phyloP scores from a whole-genome alignment of 2,113 vertebrate genomes.

The Dendropsophus ebraccatus region DNA sequence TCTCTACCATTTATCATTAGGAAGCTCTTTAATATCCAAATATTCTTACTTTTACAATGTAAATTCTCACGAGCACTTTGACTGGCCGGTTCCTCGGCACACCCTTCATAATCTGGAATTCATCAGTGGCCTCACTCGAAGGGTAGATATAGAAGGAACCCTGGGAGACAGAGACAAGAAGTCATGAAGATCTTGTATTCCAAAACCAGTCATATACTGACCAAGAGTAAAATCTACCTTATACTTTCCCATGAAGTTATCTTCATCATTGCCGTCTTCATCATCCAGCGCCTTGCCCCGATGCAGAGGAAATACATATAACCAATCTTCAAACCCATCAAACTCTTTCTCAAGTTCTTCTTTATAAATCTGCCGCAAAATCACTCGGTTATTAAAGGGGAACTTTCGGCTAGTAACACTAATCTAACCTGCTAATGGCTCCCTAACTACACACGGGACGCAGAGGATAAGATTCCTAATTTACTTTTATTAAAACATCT shows the following conservation, averaged over 20 bases:
- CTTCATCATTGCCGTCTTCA: slow-evolving; percentile 80
- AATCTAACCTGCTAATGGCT: too few species aligned
- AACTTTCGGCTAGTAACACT: too few species aligned
- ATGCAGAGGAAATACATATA: slow-evolving; percentile 83
- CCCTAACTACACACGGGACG: too few species aligned
- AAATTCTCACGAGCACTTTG: slow-evolving; percentile 88
- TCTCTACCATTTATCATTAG: too few species aligned
- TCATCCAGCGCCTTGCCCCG: slow-evolving; percentile 82
- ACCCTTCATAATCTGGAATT: slow-evolving; percentile 78
- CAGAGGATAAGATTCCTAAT: too few species aligned
- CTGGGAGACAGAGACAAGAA: slow-evolving; percentile 65
- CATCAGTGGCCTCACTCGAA: slow-evolving; percentile 71
- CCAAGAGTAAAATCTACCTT: slow-evolving; percentile 79
- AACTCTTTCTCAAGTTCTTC: slow-evolving; percentile 88
- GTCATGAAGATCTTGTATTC: neutral
- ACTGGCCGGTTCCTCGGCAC: slow-evolving; percentile 86
- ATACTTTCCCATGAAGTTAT: slow-evolving; percentile 88
- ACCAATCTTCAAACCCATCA: slow-evolving; percentile 90
- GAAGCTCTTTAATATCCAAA: too few species aligned
- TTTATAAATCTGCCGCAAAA: slow-evolving; percentile 78
- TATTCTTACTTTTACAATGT: slow-evolving; percentile 85
- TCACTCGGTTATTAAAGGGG: neutral
- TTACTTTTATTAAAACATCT: too few species aligned
- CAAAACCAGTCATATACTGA: neutral
- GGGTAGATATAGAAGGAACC: slow-evolving; percentile 91